Evolutionary conservation across 2,888 invertebrate genomes (phyloP).

Genomic region (Agrochola litura): DNA sequence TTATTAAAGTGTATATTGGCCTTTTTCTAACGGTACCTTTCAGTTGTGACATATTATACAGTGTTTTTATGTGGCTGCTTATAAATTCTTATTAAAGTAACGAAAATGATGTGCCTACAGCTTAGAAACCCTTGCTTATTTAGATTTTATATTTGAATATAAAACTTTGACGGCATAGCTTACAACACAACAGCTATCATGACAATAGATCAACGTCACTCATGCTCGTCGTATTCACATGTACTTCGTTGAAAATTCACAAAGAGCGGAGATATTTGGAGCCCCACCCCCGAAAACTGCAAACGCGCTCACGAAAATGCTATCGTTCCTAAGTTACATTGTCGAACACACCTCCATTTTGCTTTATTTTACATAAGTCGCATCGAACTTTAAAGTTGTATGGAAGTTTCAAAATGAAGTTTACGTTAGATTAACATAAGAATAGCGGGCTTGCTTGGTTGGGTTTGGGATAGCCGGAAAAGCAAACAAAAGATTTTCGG

Average conservation of each 20-base stretch:
- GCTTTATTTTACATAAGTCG: conserved; percentile 40
- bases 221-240: conserved; percentile 12
- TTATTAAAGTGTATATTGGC: conserved; percentile 33
- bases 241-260: conserved; percentile 46
- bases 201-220: conserved; percentile 33
- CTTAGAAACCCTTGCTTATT: neutral
- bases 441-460: conserved; percentile 38
- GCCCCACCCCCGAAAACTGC: conserved; percentile 21
- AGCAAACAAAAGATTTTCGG: conserved; percentile 42
- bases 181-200: conserved; percentile 3
- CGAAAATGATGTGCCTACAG: neutral
- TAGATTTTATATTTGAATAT: neutral
- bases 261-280: conserved; percentile 27
- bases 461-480: conserved; percentile 23
- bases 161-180: neutral
- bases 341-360: conserved; percentile 32
- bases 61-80: neutral
- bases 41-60: conserved; percentile 11
- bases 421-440: conserved; percentile 48
- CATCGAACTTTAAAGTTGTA: conserved; percentile 39
- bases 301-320: conserved; percentile 36
- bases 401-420: conserved; percentile 44
- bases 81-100: neutral
- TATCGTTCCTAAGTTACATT: conserved; percentile 31
- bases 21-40: conserved; percentile 20